Percentiles rank a stretch among this genome's conserved stretches.
phyloP scores from a whole-genome alignment of 1,140 invertebrate species.

The Nephila pilipes region DNA sequence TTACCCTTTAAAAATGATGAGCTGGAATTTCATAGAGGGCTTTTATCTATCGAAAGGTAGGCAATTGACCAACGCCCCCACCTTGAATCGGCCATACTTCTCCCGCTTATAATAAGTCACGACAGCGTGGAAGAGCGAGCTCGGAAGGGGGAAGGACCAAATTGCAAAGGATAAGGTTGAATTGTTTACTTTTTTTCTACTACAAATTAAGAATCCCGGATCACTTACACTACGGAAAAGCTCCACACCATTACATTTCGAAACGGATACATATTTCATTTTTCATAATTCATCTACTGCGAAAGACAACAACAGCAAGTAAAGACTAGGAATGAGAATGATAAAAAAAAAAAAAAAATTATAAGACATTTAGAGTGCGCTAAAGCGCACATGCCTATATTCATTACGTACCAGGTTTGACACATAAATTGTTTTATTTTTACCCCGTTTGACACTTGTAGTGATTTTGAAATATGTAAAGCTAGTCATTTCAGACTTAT shows the following conservation, averaged over 20 bases:
- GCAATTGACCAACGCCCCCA: conserved; percentile 73
- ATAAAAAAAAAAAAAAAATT: too few species aligned
- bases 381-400: too few species aligned
- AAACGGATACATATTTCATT: neutral
- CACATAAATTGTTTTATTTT: too few species aligned
- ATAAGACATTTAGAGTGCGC: too few species aligned
- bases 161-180: conserved; percentile 27
- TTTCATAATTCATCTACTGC: neutral
- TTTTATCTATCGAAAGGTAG: conserved; percentile 71
- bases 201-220: neutral
- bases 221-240: neutral
- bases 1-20: conserved; percentile 76
- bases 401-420: too few species aligned
- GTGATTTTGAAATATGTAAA: too few species aligned
- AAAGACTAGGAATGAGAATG: too few species aligned
- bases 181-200: neutral
- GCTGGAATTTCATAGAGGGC: conserved; percentile 62
- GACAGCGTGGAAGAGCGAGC: conserved; percentile 31
- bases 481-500: too few species aligned
- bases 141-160: neutral
- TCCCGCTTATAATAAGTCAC: conserved; percentile 70
- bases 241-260: neutral
- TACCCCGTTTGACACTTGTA: too few species aligned
- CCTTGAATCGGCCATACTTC: conserved; percentile 52
- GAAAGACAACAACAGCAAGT: neutral